Conservation (phyloP, 2,797 vertebrate genomes). For the Syngnathus rostellatus region DNA sequence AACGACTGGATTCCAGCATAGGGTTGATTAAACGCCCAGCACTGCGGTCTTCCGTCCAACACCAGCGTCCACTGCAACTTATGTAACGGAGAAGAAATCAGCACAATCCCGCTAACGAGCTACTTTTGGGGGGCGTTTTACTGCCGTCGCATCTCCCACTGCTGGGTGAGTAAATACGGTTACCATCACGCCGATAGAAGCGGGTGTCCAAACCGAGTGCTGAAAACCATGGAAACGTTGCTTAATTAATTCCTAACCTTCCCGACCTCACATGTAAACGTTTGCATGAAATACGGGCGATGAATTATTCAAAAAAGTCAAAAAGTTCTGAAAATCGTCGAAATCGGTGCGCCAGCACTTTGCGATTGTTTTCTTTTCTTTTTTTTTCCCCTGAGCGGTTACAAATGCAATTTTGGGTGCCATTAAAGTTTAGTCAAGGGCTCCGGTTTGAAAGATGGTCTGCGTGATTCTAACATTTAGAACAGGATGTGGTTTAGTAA, state of each 20-base stretch:
- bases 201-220: neutral
- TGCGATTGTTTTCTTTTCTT: neutral
- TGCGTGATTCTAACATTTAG: neutral
- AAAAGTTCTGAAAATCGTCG: neutral
- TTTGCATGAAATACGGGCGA: neutral
- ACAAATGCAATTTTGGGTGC: neutral
- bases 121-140: conserved; percentile 35
- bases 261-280: neutral
- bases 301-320: neutral
- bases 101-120: neutral
- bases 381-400: too few relatives aligned
- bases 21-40: conserved; percentile 7
- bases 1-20: conserved; percentile 21
- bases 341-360: neutral
- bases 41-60: neutral
- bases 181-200: conserved; percentile 9
- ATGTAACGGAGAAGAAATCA: conserved; percentile 3
- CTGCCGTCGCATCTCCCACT: conserved; percentile 33
- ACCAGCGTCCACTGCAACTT: neutral
- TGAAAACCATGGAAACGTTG: conserved; percentile 3
- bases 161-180: conserved; percentile 56
- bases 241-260: neutral
- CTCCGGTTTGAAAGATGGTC: neutral
- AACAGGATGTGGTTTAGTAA: neutral
- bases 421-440: neutral